These are phyloP conservation scores for Clarias laeviceps DNA, from an alignment of 2,797 vertebrate species.

Conservation along the genomic window DNA sequence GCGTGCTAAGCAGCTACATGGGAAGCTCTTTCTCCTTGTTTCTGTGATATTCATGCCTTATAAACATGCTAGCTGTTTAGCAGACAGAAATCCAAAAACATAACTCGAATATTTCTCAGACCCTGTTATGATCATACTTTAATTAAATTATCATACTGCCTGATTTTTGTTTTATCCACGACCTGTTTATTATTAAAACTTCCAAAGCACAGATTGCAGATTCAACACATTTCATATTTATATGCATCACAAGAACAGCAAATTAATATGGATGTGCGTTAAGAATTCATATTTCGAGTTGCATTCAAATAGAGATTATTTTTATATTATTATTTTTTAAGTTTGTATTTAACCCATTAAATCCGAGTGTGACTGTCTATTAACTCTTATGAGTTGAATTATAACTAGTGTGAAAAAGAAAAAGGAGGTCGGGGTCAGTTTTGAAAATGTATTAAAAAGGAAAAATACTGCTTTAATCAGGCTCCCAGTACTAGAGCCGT, in stretches of 20 bases:
- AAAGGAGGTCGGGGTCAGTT: no score
- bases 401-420: neutral
- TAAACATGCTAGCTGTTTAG: neutral
- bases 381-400: neutral
- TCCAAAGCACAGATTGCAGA: neutral
- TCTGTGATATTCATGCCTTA: neutral
- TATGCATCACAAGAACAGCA: neutral
- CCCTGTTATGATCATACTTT: neutral
- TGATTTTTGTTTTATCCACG: neutral
- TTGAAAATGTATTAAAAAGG: neutral
- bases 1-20: conserved; percentile 12
- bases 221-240: neutral
- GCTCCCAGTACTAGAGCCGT: no score
- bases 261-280: neutral
- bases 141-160: neutral
- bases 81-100: neutral
- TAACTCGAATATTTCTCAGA: neutral
- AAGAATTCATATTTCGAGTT: neutral
- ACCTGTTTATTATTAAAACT: neutral
- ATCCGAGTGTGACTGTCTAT: no score
- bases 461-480: neutral
- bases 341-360: neutral
- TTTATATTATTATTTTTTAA: neutral
- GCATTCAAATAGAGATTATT: neutral
- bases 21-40: neutral